Conservation (phyloP, 2,113 vertebrate genomes). For the Pelodiscus sinensis region DNA sequence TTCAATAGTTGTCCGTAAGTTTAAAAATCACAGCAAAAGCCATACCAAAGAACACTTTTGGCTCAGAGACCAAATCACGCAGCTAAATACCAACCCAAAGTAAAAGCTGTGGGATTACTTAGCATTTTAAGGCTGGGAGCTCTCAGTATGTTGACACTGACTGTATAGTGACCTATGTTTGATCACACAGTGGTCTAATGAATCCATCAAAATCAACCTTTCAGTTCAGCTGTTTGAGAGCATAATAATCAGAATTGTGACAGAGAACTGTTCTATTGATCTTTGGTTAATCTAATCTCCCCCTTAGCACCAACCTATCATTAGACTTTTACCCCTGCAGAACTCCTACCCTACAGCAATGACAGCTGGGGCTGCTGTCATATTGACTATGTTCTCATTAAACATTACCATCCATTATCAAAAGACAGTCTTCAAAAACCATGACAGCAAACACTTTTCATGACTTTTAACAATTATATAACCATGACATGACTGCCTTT, state of each 20-base stretch:
- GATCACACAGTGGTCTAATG: slow-evolving; percentile 7
- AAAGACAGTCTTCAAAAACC: slow-evolving; percentile 13
- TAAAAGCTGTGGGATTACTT: neutral
- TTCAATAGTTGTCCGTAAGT: neutral
- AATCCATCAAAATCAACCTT: slow-evolving; percentile 55
- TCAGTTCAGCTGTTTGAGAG: slow-evolving; percentile 8
- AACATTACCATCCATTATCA: slow-evolving; percentile 42
- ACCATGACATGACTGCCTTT: neutral
- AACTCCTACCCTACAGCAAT: slow-evolving; percentile 16
- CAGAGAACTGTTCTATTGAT: slow-evolving; percentile 61
- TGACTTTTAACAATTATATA: neutral
- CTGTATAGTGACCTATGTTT: neutral
- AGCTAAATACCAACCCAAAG: neutral
- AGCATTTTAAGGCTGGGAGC: neutral
- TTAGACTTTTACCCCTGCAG: slow-evolving; percentile 31
- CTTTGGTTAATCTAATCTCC: slow-evolving; percentile 65
- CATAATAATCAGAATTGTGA: slow-evolving; percentile 45
- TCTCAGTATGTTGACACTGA: neutral
- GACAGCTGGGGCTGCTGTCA: slow-evolving; percentile 31
- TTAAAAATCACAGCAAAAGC: rapidly evolving
- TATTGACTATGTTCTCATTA: slow-evolving; percentile 32
- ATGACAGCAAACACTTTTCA: neutral
- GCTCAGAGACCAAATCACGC: neutral
- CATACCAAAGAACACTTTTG: neutral
- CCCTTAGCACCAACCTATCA: slow-evolving; percentile 35